These are phyloP conservation scores for Phlogophora meticulosa DNA, from an alignment of 2,888 invertebrate species.

Conservation along the genomic window DNA sequence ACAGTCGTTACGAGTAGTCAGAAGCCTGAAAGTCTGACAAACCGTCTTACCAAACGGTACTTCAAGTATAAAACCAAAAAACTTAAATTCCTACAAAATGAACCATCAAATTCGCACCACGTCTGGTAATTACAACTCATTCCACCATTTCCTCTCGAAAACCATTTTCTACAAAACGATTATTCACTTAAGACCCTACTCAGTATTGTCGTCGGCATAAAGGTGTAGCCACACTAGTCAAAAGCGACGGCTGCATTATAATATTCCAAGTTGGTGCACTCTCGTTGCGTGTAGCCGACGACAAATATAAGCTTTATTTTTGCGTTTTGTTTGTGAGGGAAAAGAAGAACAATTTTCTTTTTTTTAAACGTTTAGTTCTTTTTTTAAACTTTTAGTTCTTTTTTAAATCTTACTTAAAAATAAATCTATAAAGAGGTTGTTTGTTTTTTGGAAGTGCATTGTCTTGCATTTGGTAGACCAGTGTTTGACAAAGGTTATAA, in stretches of 20 bases:
- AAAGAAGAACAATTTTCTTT: neutral
- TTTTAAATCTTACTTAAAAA: too few species aligned
- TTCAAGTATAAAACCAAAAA: neutral
- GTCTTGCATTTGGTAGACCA: too few species aligned
- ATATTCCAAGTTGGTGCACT: conserved; percentile 43
- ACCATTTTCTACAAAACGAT: conserved; percentile 37
- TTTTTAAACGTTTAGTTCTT: neutral
- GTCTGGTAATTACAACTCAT: conserved; percentile 45
- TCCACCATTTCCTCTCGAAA: conserved; percentile 43
- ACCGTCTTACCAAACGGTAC: too few species aligned
- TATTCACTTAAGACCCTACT: conserved; percentile 61
- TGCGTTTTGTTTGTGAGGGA: conserved; percentile 2
- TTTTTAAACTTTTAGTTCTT: too few species aligned
- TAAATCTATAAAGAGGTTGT: too few species aligned
- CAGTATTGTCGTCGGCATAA: conserved; percentile 41
- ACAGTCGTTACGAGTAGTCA: too few species aligned
- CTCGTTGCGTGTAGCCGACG: conserved; percentile 27
- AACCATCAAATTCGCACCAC: conserved; percentile 41
- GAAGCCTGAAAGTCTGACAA: too few species aligned
- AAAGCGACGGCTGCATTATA: conserved; percentile 45
- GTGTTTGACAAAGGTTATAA: too few species aligned
- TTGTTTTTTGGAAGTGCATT: too few species aligned
- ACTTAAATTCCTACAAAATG: neutral
- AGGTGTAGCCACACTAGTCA: conserved; percentile 54
- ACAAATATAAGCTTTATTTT: conserved; percentile 16